Evolutionary conservation across 2,113 vertebrate genomes (phyloP), one percentile per base, ranked within the genome.

Genomic region (Thamnophis sirtalis): DNA sequence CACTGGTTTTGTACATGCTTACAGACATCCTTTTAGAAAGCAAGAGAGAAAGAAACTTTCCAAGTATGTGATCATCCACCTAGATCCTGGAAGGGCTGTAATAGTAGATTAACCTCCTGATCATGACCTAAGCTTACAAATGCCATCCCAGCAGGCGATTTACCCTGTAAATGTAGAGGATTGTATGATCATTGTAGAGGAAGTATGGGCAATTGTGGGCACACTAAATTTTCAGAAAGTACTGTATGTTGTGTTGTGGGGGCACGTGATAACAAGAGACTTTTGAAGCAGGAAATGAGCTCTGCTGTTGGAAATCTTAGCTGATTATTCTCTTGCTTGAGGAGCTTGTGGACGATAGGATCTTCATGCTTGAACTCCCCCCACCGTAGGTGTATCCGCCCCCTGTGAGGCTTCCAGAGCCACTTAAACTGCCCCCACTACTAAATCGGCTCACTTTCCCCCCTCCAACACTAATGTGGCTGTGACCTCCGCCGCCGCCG

Each of bases 291-390:
- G 56, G 43, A 56, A 86, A 51, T 53, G 21, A 17, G 38, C 5
- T 3, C 21, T 53, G 8, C 21, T 54, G 60, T 87, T 43, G 38
- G 8, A 28, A 80, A 88, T 17, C 26, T 89, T 89, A 92, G 49
- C 73, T 89, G 80, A 80, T 92, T 89, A 89, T 68, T 92, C 91
- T 86, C 21, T 86, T 92, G 73, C 55, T 89, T 10, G 85, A 91
- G 17, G 91, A 73, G 58, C 84, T 88, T 84, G 91, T 51, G 53
- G 91, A 63, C 5, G 88, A 60, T 43, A 86, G 48, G 1, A 89
- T 43, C 55, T 89, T 92, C 80, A 92, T 22, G 60, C 88, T 43
- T 22, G 91, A 92, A 28, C 80, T 22, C 9, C 91, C 80, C 1
- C 80, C 87, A n/a, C 91, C 88, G 6, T 88, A 92, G 60, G 24